These are phyloP conservation scores for Yponomeuta plumbellus DNA, from an alignment of 2,888 invertebrate genomes.

Conservation along the genomic window DNA sequence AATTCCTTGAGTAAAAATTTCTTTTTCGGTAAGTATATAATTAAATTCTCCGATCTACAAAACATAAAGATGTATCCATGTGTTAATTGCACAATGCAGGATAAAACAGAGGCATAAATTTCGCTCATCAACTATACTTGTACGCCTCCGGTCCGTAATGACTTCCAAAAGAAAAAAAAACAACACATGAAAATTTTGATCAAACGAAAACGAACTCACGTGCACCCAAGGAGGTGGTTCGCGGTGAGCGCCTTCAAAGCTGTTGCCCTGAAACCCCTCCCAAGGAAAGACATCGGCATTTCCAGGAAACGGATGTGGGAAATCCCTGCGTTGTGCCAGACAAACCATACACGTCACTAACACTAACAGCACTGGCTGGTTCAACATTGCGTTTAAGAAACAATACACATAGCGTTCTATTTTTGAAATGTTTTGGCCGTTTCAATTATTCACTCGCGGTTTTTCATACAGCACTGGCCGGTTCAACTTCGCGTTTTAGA, in stretches of 20 bases:
- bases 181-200: not conserved
- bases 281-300: not conserved
- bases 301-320: not conserved
- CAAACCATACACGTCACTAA: not conserved
- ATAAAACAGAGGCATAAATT: too few species aligned
- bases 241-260: not conserved
- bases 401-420: not conserved
- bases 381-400: not conserved
- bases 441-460: too few species aligned
- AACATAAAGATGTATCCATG: too few species aligned
- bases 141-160: too few species aligned
- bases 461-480: too few species aligned
- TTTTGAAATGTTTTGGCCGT: not conserved
- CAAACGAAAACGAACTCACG: not conserved
- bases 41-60: too few species aligned
- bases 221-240: not conserved
- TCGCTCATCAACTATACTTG: too few species aligned
- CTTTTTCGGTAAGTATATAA: too few species aligned
- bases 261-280: not conserved
- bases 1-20: too few species aligned
- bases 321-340: not conserved
- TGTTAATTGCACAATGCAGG: too few species aligned
- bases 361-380: not conserved
- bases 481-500: not conserved
- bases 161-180: not conserved